Base-by-base conservation (phyloP, 1,140 invertebrate species). In the Ostrea edulis region DNA sequence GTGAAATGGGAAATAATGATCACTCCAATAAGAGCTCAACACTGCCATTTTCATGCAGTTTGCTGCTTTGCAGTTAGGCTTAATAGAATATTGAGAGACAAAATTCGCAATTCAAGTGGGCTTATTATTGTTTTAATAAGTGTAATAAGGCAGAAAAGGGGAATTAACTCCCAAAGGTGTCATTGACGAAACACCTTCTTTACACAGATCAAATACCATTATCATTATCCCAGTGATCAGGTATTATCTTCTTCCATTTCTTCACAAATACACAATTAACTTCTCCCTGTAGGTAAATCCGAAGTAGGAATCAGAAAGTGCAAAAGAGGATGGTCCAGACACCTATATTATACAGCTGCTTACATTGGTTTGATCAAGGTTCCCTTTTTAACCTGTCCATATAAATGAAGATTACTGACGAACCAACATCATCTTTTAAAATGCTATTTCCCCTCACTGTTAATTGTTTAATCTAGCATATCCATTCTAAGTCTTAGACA, bases 101-200 rank as follows among this genome's bases (percentile, higher is more conserved):
- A 77, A 77, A 77, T 77, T 77, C 68, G 68, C 68, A 35, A 77
- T 77, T 77, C 68, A 77, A 77, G 68, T 77, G 68, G 25, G 68
- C 68, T 77, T 77, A 77, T 77, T 77, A 77, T 77, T 77, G 68
- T 77, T 77, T 77, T 77, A 77, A 77, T 77, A 77, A 29, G 68
- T 77, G 68, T 77, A 29, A 77, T 77, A 25, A 35, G 68, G 68
- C 68, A 77, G 68, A 14, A 29, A 77, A 29, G 29, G 68, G 68
- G 68, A 77, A 29, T 77, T 77, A 29, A 77, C 22, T 77, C 68
- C 25, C 22, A 77, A 29, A 77, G 14, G 68, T 25, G 12, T 35
- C 25, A 14, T 7, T 77, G 68, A 77, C 29, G 68, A 77, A 77
- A 77, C 68, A 77, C 68, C 68, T 29, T 77, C 4, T 0, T 25